Base-by-base conservation (phyloP, 1,140 invertebrate species). In the Habropoda laboriosa region DNA sequence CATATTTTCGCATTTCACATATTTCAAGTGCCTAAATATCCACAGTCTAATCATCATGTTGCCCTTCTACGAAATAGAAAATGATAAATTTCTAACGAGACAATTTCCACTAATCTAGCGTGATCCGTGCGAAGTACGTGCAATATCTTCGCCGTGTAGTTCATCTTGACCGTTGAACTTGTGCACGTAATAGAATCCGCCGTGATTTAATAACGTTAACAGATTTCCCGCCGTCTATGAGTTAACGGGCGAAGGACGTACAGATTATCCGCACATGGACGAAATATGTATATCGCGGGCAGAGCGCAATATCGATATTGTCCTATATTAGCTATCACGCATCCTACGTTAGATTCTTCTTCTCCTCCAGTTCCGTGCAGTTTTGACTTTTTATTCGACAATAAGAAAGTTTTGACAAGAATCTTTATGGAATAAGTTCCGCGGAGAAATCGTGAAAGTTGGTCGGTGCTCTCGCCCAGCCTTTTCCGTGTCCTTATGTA, bases 401-500 rank as follows among this genome's bases (percentile, higher is more conserved):
- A 89, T 89, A 88, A 87, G 79, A 87, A 88, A 89, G 73, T 88
- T 89, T 86, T 76, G 66, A 88, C 81, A 68, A 79, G 81, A 82
- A 85, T 87, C 86, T 88, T 88, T 89, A 89, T 87, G 83, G 83
- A 88, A 73, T 86, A 89, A 89, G 87, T 89, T 89, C 81, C 32
- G 18, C 27, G 49, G 49, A 60, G 58, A 64, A 75, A 87, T 80
- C 61, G 51, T 18, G 57, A 60, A 87, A 87, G 77, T 87, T 87
- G 66, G 21, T 58, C 32, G 47, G 27, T 53, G 49, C 27, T 24
- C 53, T 42, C n/a, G 72, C n/a, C 27, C 63, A 18, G 60, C 70
- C 77, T 67, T 76, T 63, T 61, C 38, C 76, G 35, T 73, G 68
- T 82, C 51, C 68, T 47, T 63, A 49, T 55, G 45, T 58, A 51